Percentiles rank a stretch among this genome's conserved stretches.
These are phyloP conservation scores for Scelioninae gen. 1 DNA, from an alignment of 2,888 invertebrate species.

Conservation along the genomic window DNA sequence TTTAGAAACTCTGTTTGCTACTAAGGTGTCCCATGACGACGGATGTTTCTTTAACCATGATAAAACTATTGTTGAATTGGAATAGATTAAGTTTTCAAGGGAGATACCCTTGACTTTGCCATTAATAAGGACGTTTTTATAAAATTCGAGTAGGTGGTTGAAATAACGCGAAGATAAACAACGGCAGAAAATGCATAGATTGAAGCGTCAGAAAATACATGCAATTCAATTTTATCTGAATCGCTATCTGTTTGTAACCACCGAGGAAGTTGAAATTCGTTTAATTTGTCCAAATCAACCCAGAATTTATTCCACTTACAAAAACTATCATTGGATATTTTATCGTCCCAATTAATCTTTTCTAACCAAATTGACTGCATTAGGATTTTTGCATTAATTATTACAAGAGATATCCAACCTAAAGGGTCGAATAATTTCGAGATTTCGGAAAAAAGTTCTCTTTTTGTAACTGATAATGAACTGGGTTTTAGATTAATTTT, in stretches of 20 bases:
- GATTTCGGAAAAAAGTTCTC: too few species aligned
- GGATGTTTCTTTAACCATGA: too few species aligned
- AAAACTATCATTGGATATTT: background rate
- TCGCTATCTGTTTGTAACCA: background rate
- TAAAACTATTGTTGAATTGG: too few species aligned
- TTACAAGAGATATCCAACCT: background rate
- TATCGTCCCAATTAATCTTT: background rate
- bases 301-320: background rate
- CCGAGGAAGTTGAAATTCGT: background rate
- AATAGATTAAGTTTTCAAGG: too few species aligned
- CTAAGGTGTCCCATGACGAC: too few species aligned
- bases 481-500: too few species aligned
- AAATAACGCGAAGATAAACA: background rate
- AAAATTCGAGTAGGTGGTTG: background rate
- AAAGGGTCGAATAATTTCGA: too few species aligned
- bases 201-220: background rate
- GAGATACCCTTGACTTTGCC: too few species aligned
- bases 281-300: background rate
- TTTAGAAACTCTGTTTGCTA: too few species aligned
- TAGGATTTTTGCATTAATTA: background rate
- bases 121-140: too few species aligned
- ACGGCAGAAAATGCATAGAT: conserved; percentile 1
- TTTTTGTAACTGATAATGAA: background rate
- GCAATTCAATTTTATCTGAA: background rate
- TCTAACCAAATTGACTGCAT: background rate